Base-by-base conservation (phyloP, 1,140 invertebrate species). In the Bombus soroeensis region DNA sequence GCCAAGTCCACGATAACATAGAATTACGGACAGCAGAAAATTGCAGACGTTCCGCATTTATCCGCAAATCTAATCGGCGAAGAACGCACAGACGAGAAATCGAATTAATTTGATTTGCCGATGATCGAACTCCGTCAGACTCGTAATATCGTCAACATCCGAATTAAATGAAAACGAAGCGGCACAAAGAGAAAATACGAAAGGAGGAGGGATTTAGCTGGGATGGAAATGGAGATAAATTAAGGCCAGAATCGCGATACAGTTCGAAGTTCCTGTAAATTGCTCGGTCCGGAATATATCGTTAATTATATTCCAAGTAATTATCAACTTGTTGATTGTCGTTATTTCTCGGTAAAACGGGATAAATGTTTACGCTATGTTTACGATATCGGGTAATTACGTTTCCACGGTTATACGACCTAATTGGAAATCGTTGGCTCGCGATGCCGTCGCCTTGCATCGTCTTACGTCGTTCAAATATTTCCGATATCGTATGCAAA, bases 241-340 rank as follows among this genome's bases (percentile, higher is more conserved):
- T 13, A 22, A 5, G 13, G 15, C 43, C 57, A 77, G 34, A 73
- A 78, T 81, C 47, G 81, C 68, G 53, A 53, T 53, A 57, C 66
- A 47, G 75, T 53, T 22, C 10, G 32, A 82, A 41, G n/a, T 22
- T 39, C 2, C 25, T 70, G 71, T 41, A 76, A 85, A 85, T 81
- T 81, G 28, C 34, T 64, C 34, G 18, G 10, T 34, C 37, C 64
- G 25, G 68, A 43, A 80, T 80, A 70, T 76, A 86, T 68, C 59
- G 83, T 88, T 89, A 87, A 89, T 89, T 90, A 89, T 83, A 64
- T 76, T 25, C 66, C 66, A 72, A 87, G 83, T 86, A 89, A 90
- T 90, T 89, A 89, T 68, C 87, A 90, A 90, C 89, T 90, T 90
- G 89, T 90, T 90, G 88, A 90, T 90, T 68, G 81, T 87, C 88